Conservation (phyloP, 2,113 vertebrate genomes). For the Callocephalon fimbriatum region DNA sequence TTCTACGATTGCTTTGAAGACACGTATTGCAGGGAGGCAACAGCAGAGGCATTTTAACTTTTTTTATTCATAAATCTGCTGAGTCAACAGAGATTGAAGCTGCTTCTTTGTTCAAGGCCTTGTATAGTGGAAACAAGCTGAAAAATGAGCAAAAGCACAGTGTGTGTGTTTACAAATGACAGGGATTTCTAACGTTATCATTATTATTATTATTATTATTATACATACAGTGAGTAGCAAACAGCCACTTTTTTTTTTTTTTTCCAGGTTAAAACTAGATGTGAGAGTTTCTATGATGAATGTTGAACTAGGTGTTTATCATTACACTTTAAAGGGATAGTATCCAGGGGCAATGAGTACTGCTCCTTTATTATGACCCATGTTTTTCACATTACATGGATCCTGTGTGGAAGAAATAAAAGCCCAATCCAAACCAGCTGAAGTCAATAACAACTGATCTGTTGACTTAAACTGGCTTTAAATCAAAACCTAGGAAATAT, state of each 20-base stretch:
- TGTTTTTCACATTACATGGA: constrained; percentile 42
- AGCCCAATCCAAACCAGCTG: not conserved
- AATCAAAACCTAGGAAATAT: not conserved
- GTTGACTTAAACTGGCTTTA: constrained; percentile 2
- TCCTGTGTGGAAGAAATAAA: not conserved
- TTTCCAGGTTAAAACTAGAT: constrained; percentile 14
- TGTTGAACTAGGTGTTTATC: constrained; percentile 45
- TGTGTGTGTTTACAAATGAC: constrained; percentile 71
- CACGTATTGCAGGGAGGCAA: constrained; percentile 50
- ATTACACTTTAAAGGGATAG: constrained; percentile 71
- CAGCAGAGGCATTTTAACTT: constrained; percentile 49
- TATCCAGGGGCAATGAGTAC: constrained; percentile 59
- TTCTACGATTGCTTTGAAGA: constrained; percentile 63
- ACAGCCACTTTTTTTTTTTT: not conserved
- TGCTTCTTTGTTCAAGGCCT: constrained; percentile 60
- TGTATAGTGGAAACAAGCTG: constrained; percentile 59
- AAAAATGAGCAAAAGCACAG: constrained; percentile 80
- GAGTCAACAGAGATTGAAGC: constrained; percentile 57
- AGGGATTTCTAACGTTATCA: constrained; percentile 50
- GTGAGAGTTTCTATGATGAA: constrained; percentile 60
- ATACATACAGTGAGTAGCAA: constrained; percentile 21
- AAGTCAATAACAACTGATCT: not conserved
- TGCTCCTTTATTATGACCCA: constrained; percentile 56
- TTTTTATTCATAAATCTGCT: constrained; percentile 37
- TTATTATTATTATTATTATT: not conserved